Evolutionary conservation across 2,113 vertebrate genomes (phyloP), one percentile per base, ranked within the genome.

Genomic region (Cyprinodon tularosa): DNA sequence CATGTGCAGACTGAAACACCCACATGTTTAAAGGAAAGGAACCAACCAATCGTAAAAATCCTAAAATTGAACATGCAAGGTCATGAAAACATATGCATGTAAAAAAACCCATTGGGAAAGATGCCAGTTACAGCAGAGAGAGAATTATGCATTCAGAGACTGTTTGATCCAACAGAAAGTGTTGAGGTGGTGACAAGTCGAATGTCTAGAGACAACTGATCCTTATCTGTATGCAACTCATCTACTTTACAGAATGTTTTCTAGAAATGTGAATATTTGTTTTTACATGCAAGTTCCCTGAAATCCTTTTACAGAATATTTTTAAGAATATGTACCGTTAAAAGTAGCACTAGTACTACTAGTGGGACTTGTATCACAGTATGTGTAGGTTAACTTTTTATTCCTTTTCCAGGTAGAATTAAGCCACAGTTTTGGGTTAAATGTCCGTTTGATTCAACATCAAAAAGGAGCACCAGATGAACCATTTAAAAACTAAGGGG

Each of bases 151-250:
- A 45, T 62, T 45, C 4, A 62, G 74, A 69, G 38, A 50, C 60
- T 76, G 48, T 68, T 45, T 42, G 64, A 77, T 50, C 59, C 42
- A 22, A 63, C 59, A 69, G 38, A 76, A 66, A 44, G 64, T 70
- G 78, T 62, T 71, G 78, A 78, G 39, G 66, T 74, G 38, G 61
- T 66, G 42, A 76, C 61, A 66, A 61, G 38, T 82, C 38, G 66
- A 39, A 60, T 74, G 65, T 44, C 80, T 70, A 22, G 37, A 67
- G 62, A 67, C 75, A 68, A 68, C 72, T 79, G 61, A 44, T 71
- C 62, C 70, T 63, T 67, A 76, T 85, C 74, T 44, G 13, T 38
- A 53, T 66, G 36, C 65, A 66, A 37, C 39, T 66, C 38, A 63
- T 22, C 17, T 40, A 20, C 48, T 57, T 45, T 14, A n/a, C 14